Evolutionary conservation across 2,797 vertebrate genomes (phyloP), one percentile per base, ranked within the genome.

Genomic region (Scolopax rusticola): DNA sequence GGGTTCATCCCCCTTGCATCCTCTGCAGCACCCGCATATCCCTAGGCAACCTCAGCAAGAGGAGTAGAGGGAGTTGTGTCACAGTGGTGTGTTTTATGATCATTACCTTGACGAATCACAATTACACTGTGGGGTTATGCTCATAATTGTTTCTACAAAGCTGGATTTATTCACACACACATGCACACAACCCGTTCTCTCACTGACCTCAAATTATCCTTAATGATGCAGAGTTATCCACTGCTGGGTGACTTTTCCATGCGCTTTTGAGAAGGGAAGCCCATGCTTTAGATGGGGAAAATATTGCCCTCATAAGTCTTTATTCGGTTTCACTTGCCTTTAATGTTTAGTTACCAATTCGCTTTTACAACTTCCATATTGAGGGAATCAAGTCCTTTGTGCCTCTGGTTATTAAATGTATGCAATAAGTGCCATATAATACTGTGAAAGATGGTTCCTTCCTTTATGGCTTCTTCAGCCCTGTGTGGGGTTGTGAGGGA

Each of bases 321-420:
- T 95, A 81, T 90, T 93, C 73, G 47, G 11, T 17, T 65, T 25
- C 47, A 24, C 67, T 97, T 90, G 68, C 84, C 73, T 95, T 96
- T 97, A 97, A 85, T 84, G 79, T 86, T 96, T 79, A 71, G 79
- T 96, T 96, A 87, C 89, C 90, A 80, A 61, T 94, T 96, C 24
- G 76, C 87, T 94, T 97, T 95, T 97, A 96, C 96, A 95, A 92
- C 96, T 98, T 97, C 93, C 93, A 95, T 86, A 95, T 85, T 94
- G 94, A 97, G 84, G 56, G 91, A 97, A 98, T 97, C 91, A 95
- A 97, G 89, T 88, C 80, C 70, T 97, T 94, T 56, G 4, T 96
- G 95, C 6, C 48, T 95, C 67, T 91, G 87, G 56, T 97, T 97
- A 95, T 96, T 97, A 97, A 97, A 97, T 94, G 33, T 69, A 96